Percentiles rank a stretch among this genome's conserved stretches.
Evolutionary conservation across 1,140 invertebrate species (phyloP).

Genomic region (Zaprionus vittiger): DNA sequence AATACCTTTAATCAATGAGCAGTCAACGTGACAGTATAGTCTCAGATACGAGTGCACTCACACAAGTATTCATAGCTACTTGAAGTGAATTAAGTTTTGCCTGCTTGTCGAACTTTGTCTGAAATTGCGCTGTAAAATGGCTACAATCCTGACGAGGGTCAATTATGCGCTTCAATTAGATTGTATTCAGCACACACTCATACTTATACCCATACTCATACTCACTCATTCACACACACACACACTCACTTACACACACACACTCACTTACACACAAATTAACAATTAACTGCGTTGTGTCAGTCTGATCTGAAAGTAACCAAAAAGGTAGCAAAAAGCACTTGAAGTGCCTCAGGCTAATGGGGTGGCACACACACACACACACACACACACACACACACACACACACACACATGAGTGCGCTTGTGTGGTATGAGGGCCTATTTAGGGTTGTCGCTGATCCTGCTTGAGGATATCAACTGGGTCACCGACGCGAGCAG

Average conservation of each 20-base stretch:
- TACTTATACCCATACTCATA: conserved; percentile 13
- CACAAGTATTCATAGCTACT: not conserved
- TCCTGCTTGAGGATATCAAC: conserved; percentile 27
- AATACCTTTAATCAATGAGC: not conserved
- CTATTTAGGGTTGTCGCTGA: conserved; percentile 23
- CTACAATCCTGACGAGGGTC: conserved; percentile 42
- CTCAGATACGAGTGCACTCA: not conserved
- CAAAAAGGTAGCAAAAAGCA: not conserved
- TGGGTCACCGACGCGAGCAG: conserved; percentile 3
- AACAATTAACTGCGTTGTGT: conserved; percentile 10
- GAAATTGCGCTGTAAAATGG: conserved; percentile 24
- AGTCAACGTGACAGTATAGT: not conserved
- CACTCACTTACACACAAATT: conserved; percentile 1
- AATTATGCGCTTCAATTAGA: conserved; percentile 53
- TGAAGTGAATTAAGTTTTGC: not conserved
- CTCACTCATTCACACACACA: not conserved
- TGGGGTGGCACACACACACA: conserved; percentile 4
- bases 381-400: not conserved
- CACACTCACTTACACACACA: not conserved
- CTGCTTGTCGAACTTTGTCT: not conserved
- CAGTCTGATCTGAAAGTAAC: not conserved
- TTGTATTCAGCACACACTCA: conserved; percentile 43
- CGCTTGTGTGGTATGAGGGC: not conserved
- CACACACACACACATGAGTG: not conserved
- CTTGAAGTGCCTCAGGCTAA: not conserved